Conservation (phyloP, 2,888 invertebrate species). For the Onchidella celtica region DNA sequence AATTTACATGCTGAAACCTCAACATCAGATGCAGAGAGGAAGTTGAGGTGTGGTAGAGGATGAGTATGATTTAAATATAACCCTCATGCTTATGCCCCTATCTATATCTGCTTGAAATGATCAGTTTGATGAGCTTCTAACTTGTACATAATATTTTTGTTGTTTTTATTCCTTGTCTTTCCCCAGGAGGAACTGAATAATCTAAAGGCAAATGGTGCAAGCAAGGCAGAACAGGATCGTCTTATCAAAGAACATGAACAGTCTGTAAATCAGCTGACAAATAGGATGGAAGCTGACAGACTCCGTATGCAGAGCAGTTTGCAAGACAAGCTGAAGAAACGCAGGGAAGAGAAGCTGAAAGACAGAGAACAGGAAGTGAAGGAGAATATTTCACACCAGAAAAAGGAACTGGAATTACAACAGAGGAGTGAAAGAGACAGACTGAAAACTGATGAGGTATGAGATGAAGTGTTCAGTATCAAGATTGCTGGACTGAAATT, state of each 20-base stretch:
- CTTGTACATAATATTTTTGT: too few relatives aligned
- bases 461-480: not conserved
- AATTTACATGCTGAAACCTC: too few relatives aligned
- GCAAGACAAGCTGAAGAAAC: constrained; percentile 73
- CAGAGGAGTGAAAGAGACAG: constrained; percentile 71
- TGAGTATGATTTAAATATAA: too few relatives aligned
- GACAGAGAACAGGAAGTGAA: constrained; percentile 67
- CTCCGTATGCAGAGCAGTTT: constrained; percentile 76
- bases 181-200: constrained; percentile 75
- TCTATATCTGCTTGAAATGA: too few relatives aligned
- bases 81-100: too few relatives aligned
- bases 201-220: constrained; percentile 68
- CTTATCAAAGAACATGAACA: constrained; percentile 73
- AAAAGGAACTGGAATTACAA: constrained; percentile 67
- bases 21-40: too few relatives aligned
- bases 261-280: constrained; percentile 71
- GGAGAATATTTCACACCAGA: constrained; percentile 62
- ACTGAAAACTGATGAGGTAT: constrained; percentile 38
- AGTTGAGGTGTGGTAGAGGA: too few relatives aligned
- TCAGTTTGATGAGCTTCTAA: too few relatives aligned
- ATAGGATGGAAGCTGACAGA: constrained; percentile 76
- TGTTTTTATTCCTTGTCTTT: too few relatives aligned
- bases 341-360: constrained; percentile 69
- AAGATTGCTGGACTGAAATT: not conserved
- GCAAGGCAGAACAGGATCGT: constrained; percentile 71